Percentiles rank a stretch among this genome's conserved stretches.
These are phyloP conservation scores for Zaprionus capensis DNA, from an alignment of 1,140 invertebrate genomes.

Conservation along the genomic window DNA sequence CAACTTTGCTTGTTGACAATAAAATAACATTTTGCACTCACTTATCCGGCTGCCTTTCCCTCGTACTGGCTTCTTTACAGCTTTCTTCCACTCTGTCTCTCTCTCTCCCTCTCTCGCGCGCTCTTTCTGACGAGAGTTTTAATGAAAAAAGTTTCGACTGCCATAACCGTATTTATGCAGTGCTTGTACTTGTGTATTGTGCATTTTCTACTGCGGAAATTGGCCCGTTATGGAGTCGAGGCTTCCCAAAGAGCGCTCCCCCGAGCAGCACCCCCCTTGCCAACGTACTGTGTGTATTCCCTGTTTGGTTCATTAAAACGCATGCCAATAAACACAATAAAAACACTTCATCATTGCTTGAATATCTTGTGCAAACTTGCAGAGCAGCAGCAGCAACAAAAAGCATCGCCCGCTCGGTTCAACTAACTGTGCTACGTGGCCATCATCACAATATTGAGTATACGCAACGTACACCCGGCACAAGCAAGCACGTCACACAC, in stretches of 20 bases:
- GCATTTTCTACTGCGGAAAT: constrained; percentile 53
- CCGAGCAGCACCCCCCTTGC: too few species aligned
- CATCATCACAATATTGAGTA: constrained; percentile 71
- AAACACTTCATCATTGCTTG: constrained; percentile 76
- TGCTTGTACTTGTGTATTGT: constrained; percentile 8
- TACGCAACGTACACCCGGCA: constrained; percentile 62
- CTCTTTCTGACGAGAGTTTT: constrained; percentile 61
- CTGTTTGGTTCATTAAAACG: constrained; percentile 71
- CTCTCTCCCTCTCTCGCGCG: background rate
- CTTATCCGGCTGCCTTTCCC: constrained; percentile 69
- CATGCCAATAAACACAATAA: constrained; percentile 63
- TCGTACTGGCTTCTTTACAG: background rate
- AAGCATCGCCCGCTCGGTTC: constrained; percentile 12
- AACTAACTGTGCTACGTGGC: constrained; percentile 43
- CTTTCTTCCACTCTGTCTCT: background rate
- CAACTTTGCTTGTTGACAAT: constrained; percentile 81
- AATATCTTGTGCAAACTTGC: constrained; percentile 77
- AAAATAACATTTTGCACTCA: constrained; percentile 83
- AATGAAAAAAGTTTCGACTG: constrained; percentile 76
- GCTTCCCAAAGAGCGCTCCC: background rate
- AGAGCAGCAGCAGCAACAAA: constrained; percentile 16
- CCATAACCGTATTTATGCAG: constrained; percentile 33
- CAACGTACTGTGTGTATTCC: background rate
- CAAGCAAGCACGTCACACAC: constrained; percentile 24
- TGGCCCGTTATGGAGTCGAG: constrained; percentile 64